Evolutionary conservation across 2,888 invertebrate genomes (phyloP), one percentile per base, ranked within the genome.

Genomic region (Acrocera orbiculus): DNA sequence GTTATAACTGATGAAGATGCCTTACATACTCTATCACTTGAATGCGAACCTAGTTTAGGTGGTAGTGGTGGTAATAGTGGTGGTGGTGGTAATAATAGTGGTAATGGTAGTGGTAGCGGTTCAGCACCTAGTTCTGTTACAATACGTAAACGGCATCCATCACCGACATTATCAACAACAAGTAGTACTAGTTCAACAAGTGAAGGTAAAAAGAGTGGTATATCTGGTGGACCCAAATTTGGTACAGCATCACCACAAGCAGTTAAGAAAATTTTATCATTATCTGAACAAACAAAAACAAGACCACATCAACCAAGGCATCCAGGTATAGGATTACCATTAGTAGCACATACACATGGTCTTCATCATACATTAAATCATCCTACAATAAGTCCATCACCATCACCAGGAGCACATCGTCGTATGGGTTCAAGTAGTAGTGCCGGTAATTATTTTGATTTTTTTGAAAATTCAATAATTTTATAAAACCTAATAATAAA

Each of bases 241-340:
- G 77, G 67, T 47, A 56, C 93, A 25, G 92, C 92, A 25, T 93
- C 93, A 10, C 96, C 96, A 14, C 93, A 95, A 61, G 90, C 95
- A 7, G 90, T 96, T 13, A 74, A 92, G 48, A 98, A 98, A 59
- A 72, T 98, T 55, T 65, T 98, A 45, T 80, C 93, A 6, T 66
- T 98, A 19, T 82, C 87, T 9, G 86, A 87, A 53, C 79, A 80
- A 10, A 78, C 76, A 32, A 89, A 89, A 60, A 82, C 87, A 8
- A 69, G 86, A 34, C 87, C 83, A 5, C 83, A 86, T 52, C 85
- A 87, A 53, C 85, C 89, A 2, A 70, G 83, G 32, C 73, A 74
- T 47, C 59, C 61, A n/a, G 58, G 58, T 25, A 53, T 58, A 23
- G 56, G 76, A 4, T 74, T 78, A 23, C 73, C 79, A 17, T 68